Evolutionary conservation across 2,888 invertebrate species (phyloP).

Genomic region (Anoplius nigerrimus): DNA sequence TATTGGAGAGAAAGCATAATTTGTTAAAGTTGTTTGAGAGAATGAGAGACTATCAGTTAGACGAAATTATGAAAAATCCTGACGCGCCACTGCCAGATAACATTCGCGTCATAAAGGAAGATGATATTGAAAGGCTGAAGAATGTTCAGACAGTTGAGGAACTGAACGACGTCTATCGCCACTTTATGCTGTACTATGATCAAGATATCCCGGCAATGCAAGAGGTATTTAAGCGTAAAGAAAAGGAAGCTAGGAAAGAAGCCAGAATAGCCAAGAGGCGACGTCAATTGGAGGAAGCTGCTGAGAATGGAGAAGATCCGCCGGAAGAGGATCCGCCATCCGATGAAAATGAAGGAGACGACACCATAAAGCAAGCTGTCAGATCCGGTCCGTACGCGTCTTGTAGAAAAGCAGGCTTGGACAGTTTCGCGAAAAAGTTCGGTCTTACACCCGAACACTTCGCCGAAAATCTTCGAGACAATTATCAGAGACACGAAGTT

Average conservation of each 20-base stretch:
- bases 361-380: conserved; percentile 88
- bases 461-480: conserved; percentile 96
- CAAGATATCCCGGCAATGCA: conserved; percentile 90
- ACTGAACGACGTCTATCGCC: conserved; percentile 93
- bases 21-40: conserved; percentile 89
- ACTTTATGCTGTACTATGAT: conserved; percentile 95
- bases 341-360: conserved; percentile 77
- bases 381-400: conserved; percentile 92
- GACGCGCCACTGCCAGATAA: conserved; percentile 91
- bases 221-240: conserved; percentile 82
- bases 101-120: conserved; percentile 88
- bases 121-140: conserved; percentile 87
- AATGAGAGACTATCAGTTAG: conserved; percentile 93
- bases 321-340: conserved; percentile 78
- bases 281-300: conserved; percentile 79
- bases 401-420: conserved; percentile 90
- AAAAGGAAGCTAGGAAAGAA: conserved; percentile 79
- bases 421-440: conserved; percentile 90
- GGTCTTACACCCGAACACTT: conserved; percentile 96
- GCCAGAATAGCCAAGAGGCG: conserved; percentile 76
- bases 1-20: conserved; percentile 89
- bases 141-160: conserved; percentile 92
- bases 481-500: conserved; percentile 96
- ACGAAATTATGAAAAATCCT: conserved; percentile 86
- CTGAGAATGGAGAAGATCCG: conserved; percentile 80